A percentile compares a stretch with the other conserved stretches of the same genome.
phyloP scores from a whole-genome alignment of 1,140 invertebrate species.

The Dinoponera quadriceps region DNA sequence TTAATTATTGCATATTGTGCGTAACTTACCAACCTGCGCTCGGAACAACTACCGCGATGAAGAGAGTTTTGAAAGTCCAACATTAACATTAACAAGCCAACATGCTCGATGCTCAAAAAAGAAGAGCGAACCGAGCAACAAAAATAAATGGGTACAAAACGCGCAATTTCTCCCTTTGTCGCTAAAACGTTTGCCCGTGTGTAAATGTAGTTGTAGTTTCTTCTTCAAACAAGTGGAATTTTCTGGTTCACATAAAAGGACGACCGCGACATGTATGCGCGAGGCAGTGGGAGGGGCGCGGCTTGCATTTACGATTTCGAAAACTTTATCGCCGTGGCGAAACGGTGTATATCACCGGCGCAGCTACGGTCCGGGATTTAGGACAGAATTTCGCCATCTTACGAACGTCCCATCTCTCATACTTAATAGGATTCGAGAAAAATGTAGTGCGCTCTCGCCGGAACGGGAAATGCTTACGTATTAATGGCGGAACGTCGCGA shows the following conservation, averaged over 20 bases:
- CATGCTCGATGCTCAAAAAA: not conserved
- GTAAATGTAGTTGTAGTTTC: constrained; percentile 5
- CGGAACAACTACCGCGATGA: not conserved
- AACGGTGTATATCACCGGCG: constrained; percentile 36
- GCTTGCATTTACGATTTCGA: constrained; percentile 48
- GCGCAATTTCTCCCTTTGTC: not conserved
- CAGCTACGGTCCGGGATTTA: constrained; percentile 45
- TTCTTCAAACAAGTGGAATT: constrained; percentile 1
- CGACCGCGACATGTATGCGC: not conserved
- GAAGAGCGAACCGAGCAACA: not conserved
- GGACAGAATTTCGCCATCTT: constrained; percentile 57
- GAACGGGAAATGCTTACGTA: constrained; percentile 51
- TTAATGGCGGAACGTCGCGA: constrained; percentile 42
- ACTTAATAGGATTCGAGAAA: constrained; percentile 54
- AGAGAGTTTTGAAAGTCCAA: constrained; percentile 8
- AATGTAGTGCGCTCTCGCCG: constrained; percentile 39
- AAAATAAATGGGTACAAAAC: not conserved
- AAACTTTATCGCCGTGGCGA: constrained; percentile 48
- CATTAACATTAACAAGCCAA: not conserved
- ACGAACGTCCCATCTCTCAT: constrained; percentile 55
- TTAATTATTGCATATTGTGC: not conserved
- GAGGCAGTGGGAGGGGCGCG: not conserved
- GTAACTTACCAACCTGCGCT: not conserved
- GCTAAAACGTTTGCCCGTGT: not conserved
- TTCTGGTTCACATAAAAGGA: not conserved